Evolutionary conservation across 2,888 invertebrate species (phyloP).

Genomic region (Enchytraeus crypticus): DNA sequence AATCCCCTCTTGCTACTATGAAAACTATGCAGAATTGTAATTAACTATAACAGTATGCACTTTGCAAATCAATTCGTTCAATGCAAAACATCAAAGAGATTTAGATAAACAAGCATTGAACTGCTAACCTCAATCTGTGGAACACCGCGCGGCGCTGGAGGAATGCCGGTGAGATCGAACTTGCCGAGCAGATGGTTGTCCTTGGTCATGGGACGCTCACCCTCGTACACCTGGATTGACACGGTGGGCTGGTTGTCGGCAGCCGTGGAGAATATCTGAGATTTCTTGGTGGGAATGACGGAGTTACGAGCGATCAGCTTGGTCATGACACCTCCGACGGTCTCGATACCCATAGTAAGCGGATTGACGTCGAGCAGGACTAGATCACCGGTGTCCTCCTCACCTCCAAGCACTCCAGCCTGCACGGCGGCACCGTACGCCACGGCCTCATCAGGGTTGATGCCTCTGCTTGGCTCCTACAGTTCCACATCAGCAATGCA

Average conservation of each 20-base stretch:
- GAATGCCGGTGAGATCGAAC: conserved; percentile 93
- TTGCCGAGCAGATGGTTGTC: conserved; percentile 97
- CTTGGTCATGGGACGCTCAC: conserved; percentile 98
- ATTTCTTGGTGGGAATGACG: conserved; percentile 97
- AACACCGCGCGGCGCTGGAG: conserved; percentile 59
- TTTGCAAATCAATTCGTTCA: too few relatives aligned
- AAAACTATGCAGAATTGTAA: too few relatives aligned
- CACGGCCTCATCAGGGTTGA: conserved; percentile 98
- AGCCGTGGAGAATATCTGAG: conserved; percentile 97
- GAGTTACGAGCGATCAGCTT: conserved; percentile 95
- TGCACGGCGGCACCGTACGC: conserved; percentile 98
- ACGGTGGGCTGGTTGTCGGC: conserved; percentile 98
- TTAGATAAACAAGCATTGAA: too few relatives aligned
- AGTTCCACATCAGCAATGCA: neutral
- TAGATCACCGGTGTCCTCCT: conserved; percentile 88
- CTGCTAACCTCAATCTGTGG: conserved; percentile 51
- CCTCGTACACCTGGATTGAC: conserved; percentile 91
- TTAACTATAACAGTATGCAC: too few relatives aligned
- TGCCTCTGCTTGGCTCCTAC: conserved; percentile 89
- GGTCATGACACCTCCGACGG: conserved; percentile 99
- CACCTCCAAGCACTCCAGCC: conserved; percentile 92
- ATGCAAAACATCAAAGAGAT: too few relatives aligned
- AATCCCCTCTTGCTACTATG: too few relatives aligned
- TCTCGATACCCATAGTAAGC: conserved; percentile 97
- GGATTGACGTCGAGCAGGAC: conserved; percentile 96